Evolutionary conservation across 2,113 vertebrate genomes (phyloP), one percentile per base, ranked within the genome.

Genomic region (Tonatia bakeri): DNA sequence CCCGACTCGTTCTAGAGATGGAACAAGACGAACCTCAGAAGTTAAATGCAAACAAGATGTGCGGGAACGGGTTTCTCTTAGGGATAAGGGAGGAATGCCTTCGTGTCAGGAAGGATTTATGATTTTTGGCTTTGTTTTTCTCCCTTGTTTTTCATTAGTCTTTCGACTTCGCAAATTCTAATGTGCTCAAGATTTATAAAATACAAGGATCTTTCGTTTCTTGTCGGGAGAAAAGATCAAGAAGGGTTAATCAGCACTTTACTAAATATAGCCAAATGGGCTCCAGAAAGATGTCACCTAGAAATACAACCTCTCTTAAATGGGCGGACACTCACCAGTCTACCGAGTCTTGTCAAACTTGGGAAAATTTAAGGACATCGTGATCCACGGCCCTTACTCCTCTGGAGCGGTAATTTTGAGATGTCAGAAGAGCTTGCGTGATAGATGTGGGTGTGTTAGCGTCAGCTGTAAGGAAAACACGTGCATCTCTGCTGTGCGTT

Each of bases 41-140:
- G 97, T 61, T 98, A 98, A 98, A 99, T 98, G 97, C 95, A 98
- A 98, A 98, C 98, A 99, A 98, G 98, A 98, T 99, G 98, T 98
- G 97, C 80, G 90, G 95, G 97, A 97, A 98, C 97, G 81, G 93
- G 94, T 98, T 97, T 97, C 97, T 97, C 95, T 98, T 96, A 95
- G 96, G 95, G 89, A 95, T 97, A 97, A 97, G 94, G 89, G 87
- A 97, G 97, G 98, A 98, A 98, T 98, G 97, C 94, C 96, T 98
- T 97, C 96, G 94, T 52, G 84, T 98, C 97, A 93, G 67, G 96
- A 97, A 98, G 95, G 97, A 98, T 98, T 98, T 98, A 98, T 95
- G 97, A 40, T 96, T 91, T 87, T 95, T 97, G 96, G 97, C 97
- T 98, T 98, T 97, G 91, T 98, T 98, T 98, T 94, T 96, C 92